Conservation (phyloP, 2,113 vertebrate genomes). For the Macaca mulatta region DNA sequence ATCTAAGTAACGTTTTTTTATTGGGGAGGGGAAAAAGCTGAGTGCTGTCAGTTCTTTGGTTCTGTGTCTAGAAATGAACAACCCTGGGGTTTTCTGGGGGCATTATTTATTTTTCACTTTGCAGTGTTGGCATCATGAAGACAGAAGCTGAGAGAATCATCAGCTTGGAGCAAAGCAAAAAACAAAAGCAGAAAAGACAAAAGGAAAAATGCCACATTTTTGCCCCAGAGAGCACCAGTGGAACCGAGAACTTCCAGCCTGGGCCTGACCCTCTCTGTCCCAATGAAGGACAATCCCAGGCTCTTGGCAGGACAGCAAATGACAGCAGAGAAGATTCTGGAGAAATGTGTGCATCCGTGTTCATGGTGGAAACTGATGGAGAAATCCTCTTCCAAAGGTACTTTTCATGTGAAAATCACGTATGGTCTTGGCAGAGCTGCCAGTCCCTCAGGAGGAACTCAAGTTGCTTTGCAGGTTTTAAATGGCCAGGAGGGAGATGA, state of each 20-base stretch:
- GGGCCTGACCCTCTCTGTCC: background rate
- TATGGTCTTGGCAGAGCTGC: slow-evolving; percentile 54
- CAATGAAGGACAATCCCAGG: background rate
- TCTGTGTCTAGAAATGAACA: background rate
- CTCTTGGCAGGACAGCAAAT: background rate
- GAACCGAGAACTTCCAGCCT: background rate
- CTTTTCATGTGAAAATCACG: slow-evolving; percentile 66
- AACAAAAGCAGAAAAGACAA: background rate
- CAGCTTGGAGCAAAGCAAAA: slow-evolving; percentile 2
- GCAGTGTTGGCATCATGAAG: background rate
- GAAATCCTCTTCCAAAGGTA: background rate
- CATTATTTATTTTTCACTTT: background rate
- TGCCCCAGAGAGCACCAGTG: background rate
- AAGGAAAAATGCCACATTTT: background rate
- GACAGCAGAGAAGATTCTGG: background rate
- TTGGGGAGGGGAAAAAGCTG: background rate
- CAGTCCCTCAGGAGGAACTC: slow-evolving; percentile 50
- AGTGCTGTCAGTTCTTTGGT: background rate
- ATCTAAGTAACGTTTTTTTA: background rate
- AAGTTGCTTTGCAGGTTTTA: background rate
- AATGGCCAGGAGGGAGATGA: background rate
- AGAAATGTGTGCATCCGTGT: background rate
- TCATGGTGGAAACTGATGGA: slow-evolving; percentile 44
- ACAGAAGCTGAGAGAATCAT: slow-evolving; percentile 2
- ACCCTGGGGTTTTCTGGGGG: background rate